A percentile compares a stretch with the other conserved stretches of the same genome.
Evolutionary conservation across 1,140 invertebrate species (phyloP).

Genomic region (Acromyrmex heyeri): DNA sequence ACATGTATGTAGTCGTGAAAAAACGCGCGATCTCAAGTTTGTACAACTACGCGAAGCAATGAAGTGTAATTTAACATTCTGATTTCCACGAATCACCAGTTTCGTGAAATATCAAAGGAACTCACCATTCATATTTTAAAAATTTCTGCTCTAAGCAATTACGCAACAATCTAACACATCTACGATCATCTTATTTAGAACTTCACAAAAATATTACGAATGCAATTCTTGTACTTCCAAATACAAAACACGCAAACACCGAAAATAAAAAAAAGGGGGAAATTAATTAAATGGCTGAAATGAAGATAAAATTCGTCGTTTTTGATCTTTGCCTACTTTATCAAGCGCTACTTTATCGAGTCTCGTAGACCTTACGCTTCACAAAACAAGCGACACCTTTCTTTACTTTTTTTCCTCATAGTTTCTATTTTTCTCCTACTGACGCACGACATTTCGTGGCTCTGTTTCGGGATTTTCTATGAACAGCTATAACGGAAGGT

Average conservation of each 20-base stretch:
- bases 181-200: neutral
- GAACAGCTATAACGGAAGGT: conserved; percentile 73
- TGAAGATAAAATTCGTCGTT: neutral
- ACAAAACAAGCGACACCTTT: neutral
- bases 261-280: conserved; percentile 23
- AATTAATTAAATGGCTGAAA: conserved; percentile 3
- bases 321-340: neutral
- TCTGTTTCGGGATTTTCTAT: conserved; percentile 59
- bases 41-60: too few species aligned
- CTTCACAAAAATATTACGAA: conserved; percentile 1
- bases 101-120: too few species aligned
- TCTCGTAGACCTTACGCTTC: neutral
- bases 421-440: neutral
- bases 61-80: too few species aligned
- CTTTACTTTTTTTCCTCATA: too few species aligned
- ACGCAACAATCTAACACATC: too few species aligned
- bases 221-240: neutral
- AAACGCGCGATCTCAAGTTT: too few species aligned
- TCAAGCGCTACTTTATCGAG: neutral
- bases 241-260: conserved; percentile 10
- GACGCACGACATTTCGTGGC: neutral
- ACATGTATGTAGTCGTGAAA: too few species aligned
- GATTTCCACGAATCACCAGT: too few species aligned
- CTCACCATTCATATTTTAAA: too few species aligned
- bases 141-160: too few species aligned